Base-by-base conservation (phyloP, 2,113 vertebrate species). In the Leiothrix lutea region DNA sequence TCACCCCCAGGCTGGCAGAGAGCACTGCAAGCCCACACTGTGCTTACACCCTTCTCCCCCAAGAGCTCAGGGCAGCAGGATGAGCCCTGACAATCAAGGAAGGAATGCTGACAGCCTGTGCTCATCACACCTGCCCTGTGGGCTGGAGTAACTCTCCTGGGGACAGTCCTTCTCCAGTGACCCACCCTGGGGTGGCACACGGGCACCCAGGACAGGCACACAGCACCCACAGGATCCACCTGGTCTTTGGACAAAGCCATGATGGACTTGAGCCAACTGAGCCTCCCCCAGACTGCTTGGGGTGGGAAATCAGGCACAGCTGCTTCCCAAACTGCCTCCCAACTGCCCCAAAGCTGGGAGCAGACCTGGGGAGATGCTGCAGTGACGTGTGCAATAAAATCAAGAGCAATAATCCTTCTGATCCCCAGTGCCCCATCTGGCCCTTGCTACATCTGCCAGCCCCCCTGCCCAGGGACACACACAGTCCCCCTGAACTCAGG, bases 361-460 rank as follows among this genome's bases (percentile, higher is more conserved):
- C 3, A 5, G 77, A 12, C 26, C 3, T 5, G 48, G 48, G 92
- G 75, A 82, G 82, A 29, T 16, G 5, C 47, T 14, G 67, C 56
- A 51, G 47, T 70, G 86, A 88, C 71, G 24, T 45, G 13, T 2
- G 66, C n/a, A 15, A 16, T 40, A 20, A 44, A 85, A 65, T 4
- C 5, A 5, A 50, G 47, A 84, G 56, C 66, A 56, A 19, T 89
- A 88, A 95, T 88, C 86, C 84, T 54, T 38, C 73, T 91, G 38
- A 92, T 92, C 66, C 74, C 73, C 57, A 44, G 65, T 28, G 94
- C 73, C 86, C 86, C 95, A 88, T 86, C 83, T 88, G 94, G 86
- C 64, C 72, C 51, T 56, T 8, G 0, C 57, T 5, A 2, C 65
- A 60, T 56, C 78, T 84, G 94, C 89, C 84, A 88, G 7, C 17